Evolutionary conservation across 2,113 vertebrate genomes (phyloP).

Genomic region (Dicaeum eximium): DNA sequence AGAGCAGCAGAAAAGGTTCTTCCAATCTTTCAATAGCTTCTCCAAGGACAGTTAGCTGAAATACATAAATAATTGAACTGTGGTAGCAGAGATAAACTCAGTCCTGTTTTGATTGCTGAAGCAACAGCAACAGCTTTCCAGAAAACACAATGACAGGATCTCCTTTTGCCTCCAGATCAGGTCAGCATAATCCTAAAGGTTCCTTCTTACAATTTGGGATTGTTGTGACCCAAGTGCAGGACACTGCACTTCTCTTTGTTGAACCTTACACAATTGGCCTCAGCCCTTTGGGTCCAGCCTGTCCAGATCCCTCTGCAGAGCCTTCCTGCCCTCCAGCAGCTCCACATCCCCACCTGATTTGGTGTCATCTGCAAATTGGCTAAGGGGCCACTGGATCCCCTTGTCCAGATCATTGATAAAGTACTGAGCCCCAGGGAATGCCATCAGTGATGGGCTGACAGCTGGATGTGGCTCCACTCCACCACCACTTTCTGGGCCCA

Average conservation of each 20-base stretch:
- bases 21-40: not conserved
- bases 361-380: not conserved
- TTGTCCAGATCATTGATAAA: not conserved
- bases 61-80: slow-evolving; percentile 15
- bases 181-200: not conserved
- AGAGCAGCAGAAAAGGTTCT: not conserved
- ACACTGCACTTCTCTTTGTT: not conserved
- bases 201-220: not conserved
- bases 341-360: not conserved
- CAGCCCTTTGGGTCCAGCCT: not conserved
- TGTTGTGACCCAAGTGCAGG: not conserved
- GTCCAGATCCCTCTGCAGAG: not conserved
- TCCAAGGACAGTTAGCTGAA: slow-evolving; percentile 7
- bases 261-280: not conserved
- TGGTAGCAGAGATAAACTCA: not conserved
- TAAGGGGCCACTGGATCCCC: not conserved
- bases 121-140: not conserved
- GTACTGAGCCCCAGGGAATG: not conserved
- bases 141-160: not conserved
- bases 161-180: not conserved
- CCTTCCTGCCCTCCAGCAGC: not conserved
- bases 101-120: not conserved
- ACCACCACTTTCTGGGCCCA: not conserved
- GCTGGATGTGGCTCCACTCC: not conserved
- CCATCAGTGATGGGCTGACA: not conserved